Percentiles rank a stretch among this genome's conserved stretches.
Conservation (phyloP, 2,113 vertebrate genomes). For the Cyanoramphus novaezelandiae region DNA sequence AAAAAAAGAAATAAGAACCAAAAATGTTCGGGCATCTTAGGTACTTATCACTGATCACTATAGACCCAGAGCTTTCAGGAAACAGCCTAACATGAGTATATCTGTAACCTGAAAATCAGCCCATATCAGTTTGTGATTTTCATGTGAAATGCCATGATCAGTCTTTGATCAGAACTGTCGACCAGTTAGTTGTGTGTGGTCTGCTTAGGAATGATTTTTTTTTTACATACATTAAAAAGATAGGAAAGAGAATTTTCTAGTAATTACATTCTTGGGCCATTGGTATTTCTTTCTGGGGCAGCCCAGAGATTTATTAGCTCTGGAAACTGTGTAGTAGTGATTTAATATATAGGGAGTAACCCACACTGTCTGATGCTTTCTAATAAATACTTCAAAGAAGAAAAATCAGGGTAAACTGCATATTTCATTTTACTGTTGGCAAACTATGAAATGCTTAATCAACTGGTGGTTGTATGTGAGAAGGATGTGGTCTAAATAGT, state of each 20-base stretch:
- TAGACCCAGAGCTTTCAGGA: neutral
- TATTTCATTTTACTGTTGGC: slow-evolving; percentile 37
- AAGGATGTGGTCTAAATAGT: slow-evolving; percentile 27
- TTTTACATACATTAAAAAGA: neutral
- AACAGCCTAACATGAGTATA: neutral
- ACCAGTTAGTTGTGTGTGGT: slow-evolving; percentile 2
- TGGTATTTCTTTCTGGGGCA: slow-evolving; percentile 1
- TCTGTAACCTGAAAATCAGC: neutral
- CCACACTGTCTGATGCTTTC: slow-evolving; percentile 44
- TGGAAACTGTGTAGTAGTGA: neutral
- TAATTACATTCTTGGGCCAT: slow-evolving; percentile 35
- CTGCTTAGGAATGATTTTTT: neutral
- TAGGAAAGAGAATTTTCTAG: neutral
- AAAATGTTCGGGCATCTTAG: neutral
- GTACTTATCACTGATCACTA: neutral
- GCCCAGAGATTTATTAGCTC: slow-evolving; percentile 35
- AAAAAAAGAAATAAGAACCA: neutral
- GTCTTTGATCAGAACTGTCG: neutral
- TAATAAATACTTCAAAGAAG: slow-evolving; percentile 51
- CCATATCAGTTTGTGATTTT: slow-evolving; percentile 6
- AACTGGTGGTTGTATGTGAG: neutral
- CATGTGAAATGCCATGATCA: neutral
- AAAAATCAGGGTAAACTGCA: slow-evolving; percentile 43
- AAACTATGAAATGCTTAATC: slow-evolving; percentile 49
- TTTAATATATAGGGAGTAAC: slow-evolving; percentile 1